phyloP scores from a whole-genome alignment of 2,888 invertebrate genomes.

The Andrena fulva region DNA sequence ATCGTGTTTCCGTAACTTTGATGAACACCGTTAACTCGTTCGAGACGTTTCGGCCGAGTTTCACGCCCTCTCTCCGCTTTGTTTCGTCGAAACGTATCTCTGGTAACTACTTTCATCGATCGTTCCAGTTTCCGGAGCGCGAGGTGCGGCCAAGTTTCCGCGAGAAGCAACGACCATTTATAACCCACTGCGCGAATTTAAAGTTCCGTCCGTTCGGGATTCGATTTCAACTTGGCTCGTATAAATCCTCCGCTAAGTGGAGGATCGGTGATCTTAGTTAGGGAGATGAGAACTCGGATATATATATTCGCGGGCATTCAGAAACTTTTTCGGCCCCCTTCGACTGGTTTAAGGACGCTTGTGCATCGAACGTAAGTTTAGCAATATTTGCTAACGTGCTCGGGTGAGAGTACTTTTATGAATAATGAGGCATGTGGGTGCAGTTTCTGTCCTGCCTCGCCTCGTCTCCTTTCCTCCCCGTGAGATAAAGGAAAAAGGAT shows the following conservation, averaged over 20 bases:
- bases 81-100: slow-evolving; percentile 52
- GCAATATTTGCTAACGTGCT: neutral
- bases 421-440: slow-evolving; percentile 60
- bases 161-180: slow-evolving; percentile 54
- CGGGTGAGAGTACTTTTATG: slow-evolving; percentile 6
- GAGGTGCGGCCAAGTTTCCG: slow-evolving; percentile 32
- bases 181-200: slow-evolving; percentile 64
- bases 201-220: slow-evolving; percentile 67
- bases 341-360: neutral
- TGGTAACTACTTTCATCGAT: slow-evolving; percentile 57
- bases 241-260: slow-evolving; percentile 70
- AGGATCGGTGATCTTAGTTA: slow-evolving; percentile 66
- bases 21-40: slow-evolving; percentile 53
- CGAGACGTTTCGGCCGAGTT: slow-evolving; percentile 20
- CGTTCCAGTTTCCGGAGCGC: slow-evolving; percentile 32
- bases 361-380: neutral
- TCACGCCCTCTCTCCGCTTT: slow-evolving; percentile 28
- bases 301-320: slow-evolving; percentile 34
- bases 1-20: slow-evolving; percentile 48
- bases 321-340: slow-evolving; percentile 54
- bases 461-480: neutral
- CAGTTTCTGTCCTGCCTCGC: slow-evolving; percentile 1
- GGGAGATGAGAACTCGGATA: slow-evolving; percentile 58
- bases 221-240: slow-evolving; percentile 72
- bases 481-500: slow-evolving; percentile 64